These are phyloP conservation scores for Cladorhizidae sp. DNA, from an alignment of 37 sponge, comb jelly and placozoan genomes.

Conservation along the genomic window DNA sequence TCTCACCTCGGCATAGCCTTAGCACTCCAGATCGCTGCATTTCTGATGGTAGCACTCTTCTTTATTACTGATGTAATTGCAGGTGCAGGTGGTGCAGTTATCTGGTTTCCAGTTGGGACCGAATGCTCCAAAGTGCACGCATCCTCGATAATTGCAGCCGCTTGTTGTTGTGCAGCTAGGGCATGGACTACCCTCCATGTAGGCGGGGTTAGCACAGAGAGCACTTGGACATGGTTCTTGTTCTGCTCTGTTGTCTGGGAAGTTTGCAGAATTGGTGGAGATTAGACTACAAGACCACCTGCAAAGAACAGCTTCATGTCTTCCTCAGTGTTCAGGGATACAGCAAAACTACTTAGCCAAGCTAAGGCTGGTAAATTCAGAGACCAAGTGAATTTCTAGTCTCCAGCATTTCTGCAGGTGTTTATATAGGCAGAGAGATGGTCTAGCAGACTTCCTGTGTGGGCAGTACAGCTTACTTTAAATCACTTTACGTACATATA, in stretches of 20 bases:
- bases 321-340: too few relatives aligned
- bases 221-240: not conserved
- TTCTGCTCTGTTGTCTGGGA: not conserved
- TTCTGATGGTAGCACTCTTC: constrained; percentile 2
- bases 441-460: too few relatives aligned
- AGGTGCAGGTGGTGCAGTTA: constrained; percentile 40
- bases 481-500: too few relatives aligned
- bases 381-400: too few relatives aligned
- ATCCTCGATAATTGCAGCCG: constrained; percentile 28
- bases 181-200: not conserved
- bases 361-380: too few relatives aligned
- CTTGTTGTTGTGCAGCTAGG: constrained; percentile 31
- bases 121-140: constrained; percentile 30
- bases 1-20: constrained; percentile 17
- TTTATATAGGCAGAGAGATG: too few relatives aligned
- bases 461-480: too few relatives aligned
- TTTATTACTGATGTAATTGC: not conserved
- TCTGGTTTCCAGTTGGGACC: constrained; percentile 45
- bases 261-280: too few relatives aligned
- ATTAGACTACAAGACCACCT: too few relatives aligned
- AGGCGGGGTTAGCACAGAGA: constrained; percentile 24
- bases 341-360: too few relatives aligned
- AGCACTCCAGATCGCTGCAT: constrained; percentile 17
- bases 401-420: too few relatives aligned
- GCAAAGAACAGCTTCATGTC: too few relatives aligned